Conservation (phyloP, 2,888 invertebrate species). For the Thereva nobilitata region DNA sequence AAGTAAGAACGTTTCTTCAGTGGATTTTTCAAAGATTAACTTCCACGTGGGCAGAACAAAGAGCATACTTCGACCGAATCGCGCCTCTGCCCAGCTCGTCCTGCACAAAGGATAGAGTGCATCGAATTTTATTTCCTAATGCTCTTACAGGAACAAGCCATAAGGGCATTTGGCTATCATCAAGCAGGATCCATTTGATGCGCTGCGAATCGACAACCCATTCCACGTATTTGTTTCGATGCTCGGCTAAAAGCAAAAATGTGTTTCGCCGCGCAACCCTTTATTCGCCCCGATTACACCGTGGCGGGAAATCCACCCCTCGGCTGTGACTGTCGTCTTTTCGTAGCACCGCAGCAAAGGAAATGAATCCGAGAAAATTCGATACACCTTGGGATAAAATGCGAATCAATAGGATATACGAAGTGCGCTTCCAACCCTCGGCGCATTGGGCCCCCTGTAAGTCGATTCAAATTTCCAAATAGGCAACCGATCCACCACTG, state of each 20-base stretch:
- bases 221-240: constrained; percentile 34
- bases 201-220: constrained; percentile 32
- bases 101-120: too few relatives aligned
- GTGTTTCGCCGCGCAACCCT: constrained; percentile 36
- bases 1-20: too few relatives aligned
- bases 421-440: constrained; percentile 24
- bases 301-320: constrained; percentile 2
- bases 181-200: too few relatives aligned
- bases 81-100: too few relatives aligned
- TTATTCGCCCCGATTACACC: constrained; percentile 14
- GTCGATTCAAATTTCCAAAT: constrained; percentile 29
- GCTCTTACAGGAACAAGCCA: too few relatives aligned
- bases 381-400: constrained; percentile 30
- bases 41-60: too few relatives aligned
- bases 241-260: constrained; percentile 39
- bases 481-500: neutral
- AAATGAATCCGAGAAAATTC: constrained; percentile 34
- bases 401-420: constrained; percentile 16
- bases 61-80: too few relatives aligned
- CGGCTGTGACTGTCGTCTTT: neutral
- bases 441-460: constrained; percentile 19
- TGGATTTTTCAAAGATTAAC: too few relatives aligned
- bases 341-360: constrained; percentile 18
- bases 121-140: too few relatives aligned
- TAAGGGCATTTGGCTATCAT: too few relatives aligned